Conservation (phyloP, 92 coral and sea anemone genomes). For the Porites rus region DNA sequence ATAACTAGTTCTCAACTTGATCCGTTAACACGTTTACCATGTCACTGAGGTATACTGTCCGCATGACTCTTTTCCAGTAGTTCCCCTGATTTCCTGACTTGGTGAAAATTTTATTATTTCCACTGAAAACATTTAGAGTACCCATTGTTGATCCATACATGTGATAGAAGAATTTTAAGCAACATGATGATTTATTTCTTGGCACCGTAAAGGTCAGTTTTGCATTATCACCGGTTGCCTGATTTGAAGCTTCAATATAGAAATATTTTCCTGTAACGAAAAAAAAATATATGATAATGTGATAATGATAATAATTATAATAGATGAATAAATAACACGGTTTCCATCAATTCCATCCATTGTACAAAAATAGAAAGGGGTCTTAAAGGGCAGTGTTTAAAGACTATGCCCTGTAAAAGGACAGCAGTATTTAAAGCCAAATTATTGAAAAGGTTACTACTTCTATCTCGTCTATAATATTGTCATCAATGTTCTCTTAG, state of each 20-base stretch:
- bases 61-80: background rate
- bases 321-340: too few species aligned
- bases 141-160: constrained; percentile 10
- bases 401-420: too few species aligned
- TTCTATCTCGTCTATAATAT: too few species aligned
- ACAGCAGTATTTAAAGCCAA: too few species aligned
- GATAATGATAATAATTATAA: too few species aligned
- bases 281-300: too few species aligned
- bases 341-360: too few species aligned
- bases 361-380: too few species aligned
- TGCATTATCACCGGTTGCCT: background rate
- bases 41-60: background rate
- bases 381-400: too few species aligned
- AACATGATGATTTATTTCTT: background rate
- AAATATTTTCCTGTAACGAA: background rate
- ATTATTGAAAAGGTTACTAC: too few species aligned
- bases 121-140: background rate
- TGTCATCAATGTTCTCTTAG: too few species aligned
- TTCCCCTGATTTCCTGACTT: constrained; percentile 1
- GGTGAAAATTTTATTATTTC: background rate
- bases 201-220: background rate
- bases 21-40: background rate
- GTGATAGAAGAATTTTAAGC: background rate
- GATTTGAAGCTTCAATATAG: background rate
- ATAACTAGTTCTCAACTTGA: too few species aligned